phyloP scores from a whole-genome alignment of 2,888 invertebrate genomes.

The Balanococcus diminutus region DNA sequence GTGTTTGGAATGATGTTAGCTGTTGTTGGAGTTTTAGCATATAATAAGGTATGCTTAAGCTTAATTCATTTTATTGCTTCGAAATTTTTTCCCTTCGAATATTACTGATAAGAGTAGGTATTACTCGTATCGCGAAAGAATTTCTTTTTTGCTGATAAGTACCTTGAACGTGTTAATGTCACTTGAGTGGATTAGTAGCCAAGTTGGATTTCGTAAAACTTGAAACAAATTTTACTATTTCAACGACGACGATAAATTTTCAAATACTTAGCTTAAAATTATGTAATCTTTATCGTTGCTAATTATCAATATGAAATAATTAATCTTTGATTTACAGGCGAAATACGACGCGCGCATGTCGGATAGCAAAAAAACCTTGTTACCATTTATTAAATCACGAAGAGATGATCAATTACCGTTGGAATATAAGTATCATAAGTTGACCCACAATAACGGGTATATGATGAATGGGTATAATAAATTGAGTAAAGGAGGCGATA shows the following conservation, averaged over 20 bases:
- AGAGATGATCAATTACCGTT: conserved; percentile 21
- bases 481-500: neutral
- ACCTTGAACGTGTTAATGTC: neutral
- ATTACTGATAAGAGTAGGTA: neutral
- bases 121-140: neutral
- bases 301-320: conserved; percentile 50
- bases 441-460: conserved; percentile 9
- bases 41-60: conserved; percentile 75
- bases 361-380: conserved; percentile 64
- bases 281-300: neutral
- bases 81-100: neutral
- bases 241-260: neutral
- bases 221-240: conserved; percentile 63
- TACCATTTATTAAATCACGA: conserved; percentile 64
- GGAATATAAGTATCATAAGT: conserved; percentile 37
- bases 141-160: neutral
- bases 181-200: neutral
- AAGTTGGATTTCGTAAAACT: neutral
- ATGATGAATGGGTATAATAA: conserved; percentile 8
- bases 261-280: neutral
- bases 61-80: too few relatives aligned
- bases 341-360: conserved; percentile 71
- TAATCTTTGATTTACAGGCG: conserved; percentile 65
- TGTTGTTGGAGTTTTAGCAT: conserved; percentile 85
- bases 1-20: conserved; percentile 89